These are phyloP conservation scores for Ectropis grisescens DNA, from an alignment of 1,140 invertebrate species.

Conservation along the genomic window DNA sequence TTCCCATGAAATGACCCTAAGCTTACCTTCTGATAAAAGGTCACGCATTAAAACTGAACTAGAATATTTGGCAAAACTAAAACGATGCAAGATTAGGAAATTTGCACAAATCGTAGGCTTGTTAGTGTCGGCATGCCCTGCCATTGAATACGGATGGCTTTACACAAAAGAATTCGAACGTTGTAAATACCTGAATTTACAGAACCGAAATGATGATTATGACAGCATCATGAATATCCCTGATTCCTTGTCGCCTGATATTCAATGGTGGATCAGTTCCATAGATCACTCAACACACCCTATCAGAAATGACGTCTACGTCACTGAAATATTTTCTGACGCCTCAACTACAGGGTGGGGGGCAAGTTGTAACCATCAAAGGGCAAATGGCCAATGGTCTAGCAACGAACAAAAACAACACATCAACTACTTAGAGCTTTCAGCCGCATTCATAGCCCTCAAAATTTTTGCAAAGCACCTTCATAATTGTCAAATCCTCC, in stretches of 20 bases:
- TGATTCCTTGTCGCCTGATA: not conserved
- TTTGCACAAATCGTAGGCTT: slow-evolving; percentile 8
- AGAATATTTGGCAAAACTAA: not conserved
- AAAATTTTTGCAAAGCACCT: slow-evolving; percentile 7
- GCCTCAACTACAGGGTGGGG: slow-evolving; percentile 33
- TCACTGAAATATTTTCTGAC: slow-evolving; percentile 29
- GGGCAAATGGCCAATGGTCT: slow-evolving; percentile 19
- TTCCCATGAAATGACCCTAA: slow-evolving; percentile 4
- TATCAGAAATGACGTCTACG: slow-evolving; percentile 8
- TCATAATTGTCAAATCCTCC: slow-evolving; percentile 11
- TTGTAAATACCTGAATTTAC: slow-evolving; percentile 3
- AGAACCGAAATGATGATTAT: slow-evolving; percentile 7
- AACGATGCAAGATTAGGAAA: slow-evolving; percentile 6
- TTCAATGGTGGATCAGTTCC: slow-evolving; percentile 6
- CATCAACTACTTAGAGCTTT: slow-evolving; percentile 7
- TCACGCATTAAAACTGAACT: slow-evolving; percentile 1
- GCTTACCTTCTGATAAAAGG: slow-evolving; percentile 6
- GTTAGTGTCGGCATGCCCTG: slow-evolving; percentile 8
- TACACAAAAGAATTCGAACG: slow-evolving; percentile 11
- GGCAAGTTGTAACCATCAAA: slow-evolving; percentile 10
- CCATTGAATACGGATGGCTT: slow-evolving; percentile 6
- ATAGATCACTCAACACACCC: not conserved
- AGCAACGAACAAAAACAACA: slow-evolving; percentile 7
- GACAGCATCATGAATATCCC: slow-evolving; percentile 1
- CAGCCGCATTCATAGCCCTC: slow-evolving; percentile 5